Conservation (phyloP, 92 coral and sea anemone genomes). For the Scolanthus callimorphus region DNA sequence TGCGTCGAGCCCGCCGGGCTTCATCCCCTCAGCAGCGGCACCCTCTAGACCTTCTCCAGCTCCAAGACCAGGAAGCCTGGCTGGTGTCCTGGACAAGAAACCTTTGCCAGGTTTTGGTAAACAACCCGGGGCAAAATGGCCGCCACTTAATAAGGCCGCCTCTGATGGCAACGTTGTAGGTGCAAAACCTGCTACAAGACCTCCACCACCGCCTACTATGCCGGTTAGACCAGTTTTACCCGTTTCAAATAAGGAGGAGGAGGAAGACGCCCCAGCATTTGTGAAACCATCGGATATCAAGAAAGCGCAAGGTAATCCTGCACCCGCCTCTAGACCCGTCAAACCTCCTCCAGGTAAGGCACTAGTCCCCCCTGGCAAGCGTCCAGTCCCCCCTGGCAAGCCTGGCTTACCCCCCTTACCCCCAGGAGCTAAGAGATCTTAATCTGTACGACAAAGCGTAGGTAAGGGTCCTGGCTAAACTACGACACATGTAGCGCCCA, state of each 20-base stretch:
- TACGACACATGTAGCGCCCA: too few relatives aligned
- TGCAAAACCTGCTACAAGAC: neutral
- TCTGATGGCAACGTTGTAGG: neutral
- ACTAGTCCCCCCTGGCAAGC: slow-evolving; percentile 2
- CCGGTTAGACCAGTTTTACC: neutral
- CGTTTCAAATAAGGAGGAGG: too few relatives aligned
- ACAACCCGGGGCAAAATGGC: neutral
- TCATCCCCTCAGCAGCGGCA: neutral
- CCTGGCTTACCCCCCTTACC: neutral
- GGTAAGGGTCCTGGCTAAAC: too few relatives aligned
- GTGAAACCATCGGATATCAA: too few relatives aligned
- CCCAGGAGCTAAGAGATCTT: neutral
- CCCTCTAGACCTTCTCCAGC: neutral
- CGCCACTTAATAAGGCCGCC: neutral
- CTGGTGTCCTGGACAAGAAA: slow-evolving; percentile 11
- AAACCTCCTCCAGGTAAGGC: neutral
- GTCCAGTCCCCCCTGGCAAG: neutral
- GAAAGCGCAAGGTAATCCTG: neutral
- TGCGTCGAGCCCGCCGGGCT: slow-evolving; percentile 24
- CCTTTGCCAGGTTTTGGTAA: neutral
- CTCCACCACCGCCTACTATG: neutral
- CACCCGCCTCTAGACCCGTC: neutral
- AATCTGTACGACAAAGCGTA: too few relatives aligned
- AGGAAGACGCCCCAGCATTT: too few relatives aligned
- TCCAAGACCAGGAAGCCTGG: slow-evolving; percentile 21